A percentile compares a stretch with the other conserved stretches of the same genome.
Evolutionary conservation across 2,888 invertebrate genomes (phyloP).

Genomic region (Caenorhabditis sinica): DNA sequence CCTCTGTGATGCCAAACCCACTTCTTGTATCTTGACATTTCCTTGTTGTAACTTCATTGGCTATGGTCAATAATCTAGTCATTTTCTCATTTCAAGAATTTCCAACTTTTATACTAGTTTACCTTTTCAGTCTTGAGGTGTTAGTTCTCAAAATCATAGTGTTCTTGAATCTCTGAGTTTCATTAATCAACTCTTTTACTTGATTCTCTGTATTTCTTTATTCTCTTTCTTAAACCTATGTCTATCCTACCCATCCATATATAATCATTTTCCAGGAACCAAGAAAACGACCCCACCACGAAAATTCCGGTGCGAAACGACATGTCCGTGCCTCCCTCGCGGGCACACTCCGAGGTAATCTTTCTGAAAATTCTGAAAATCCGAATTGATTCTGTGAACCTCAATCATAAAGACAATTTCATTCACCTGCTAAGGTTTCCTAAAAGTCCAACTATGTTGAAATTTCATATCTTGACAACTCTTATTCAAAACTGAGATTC

Average conservation of each 20-base stretch:
- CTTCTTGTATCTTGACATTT: constrained; percentile 10
- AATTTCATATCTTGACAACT: too few relatives aligned
- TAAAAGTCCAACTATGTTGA: too few relatives aligned
- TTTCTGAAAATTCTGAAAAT: constrained; percentile 11
- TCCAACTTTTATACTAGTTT: background rate
- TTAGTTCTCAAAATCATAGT: background rate
- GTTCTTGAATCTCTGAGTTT: background rate
- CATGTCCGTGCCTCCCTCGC: constrained; percentile 82
- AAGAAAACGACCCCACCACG: constrained; percentile 48
- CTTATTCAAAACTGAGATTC: too few relatives aligned
- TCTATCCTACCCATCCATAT: constrained; percentile 5
- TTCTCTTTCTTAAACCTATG: background rate
- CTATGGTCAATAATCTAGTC: background rate
- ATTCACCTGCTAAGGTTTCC: too few relatives aligned
- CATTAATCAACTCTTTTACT: background rate
- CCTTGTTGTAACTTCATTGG: background rate
- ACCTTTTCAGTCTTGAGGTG: background rate
- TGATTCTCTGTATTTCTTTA: background rate
- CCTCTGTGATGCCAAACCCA: background rate
- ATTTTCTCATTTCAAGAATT: background rate
- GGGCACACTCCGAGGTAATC: constrained; percentile 82
- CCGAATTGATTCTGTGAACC: too few relatives aligned
- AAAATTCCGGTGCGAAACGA: constrained; percentile 67
- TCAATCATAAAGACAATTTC: too few relatives aligned
- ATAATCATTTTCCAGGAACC: constrained; percentile 23